These are phyloP conservation scores for Dendrolimus pini DNA, from an alignment of 2,888 invertebrate species.

Conservation along the genomic window DNA sequence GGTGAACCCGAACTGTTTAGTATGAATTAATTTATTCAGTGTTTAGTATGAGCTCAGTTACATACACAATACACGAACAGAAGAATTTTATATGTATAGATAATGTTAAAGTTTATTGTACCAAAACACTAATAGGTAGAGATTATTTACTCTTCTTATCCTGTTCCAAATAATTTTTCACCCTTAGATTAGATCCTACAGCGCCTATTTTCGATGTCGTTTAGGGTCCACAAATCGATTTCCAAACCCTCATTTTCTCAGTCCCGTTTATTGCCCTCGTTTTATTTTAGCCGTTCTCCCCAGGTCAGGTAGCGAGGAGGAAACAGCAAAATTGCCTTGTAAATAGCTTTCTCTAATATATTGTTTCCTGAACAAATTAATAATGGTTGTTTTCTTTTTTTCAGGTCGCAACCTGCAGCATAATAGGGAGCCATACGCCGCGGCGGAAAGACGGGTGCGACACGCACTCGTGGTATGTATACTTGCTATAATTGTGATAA, in stretches of 20 bases:
- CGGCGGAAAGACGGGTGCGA: conserved; percentile 76
- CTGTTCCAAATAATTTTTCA: neutral
- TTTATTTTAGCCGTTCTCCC: neutral
- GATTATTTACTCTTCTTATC: too few relatives aligned
- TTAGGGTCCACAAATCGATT: neutral
- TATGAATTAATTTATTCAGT: too few relatives aligned
- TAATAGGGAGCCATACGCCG: conserved; percentile 76
- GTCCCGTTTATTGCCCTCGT: neutral
- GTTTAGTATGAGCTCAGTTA: too few relatives aligned
- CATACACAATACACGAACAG: too few relatives aligned
- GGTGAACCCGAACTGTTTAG: too few relatives aligned
- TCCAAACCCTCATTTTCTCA: neutral
- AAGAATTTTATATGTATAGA: too few relatives aligned
- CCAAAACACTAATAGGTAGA: too few relatives aligned
- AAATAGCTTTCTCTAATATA: neutral
- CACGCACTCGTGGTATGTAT: conserved; percentile 75
- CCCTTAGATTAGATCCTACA: neutral
- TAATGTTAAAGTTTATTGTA: too few relatives aligned
- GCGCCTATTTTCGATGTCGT: neutral
- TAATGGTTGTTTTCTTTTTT: conserved; percentile 16
- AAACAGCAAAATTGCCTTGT: neutral
- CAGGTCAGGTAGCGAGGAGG: neutral
- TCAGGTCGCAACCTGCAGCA: conserved; percentile 72
- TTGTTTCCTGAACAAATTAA: neutral
- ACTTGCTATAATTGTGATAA: neutral